A percentile compares a stretch with the other conserved stretches of the same genome.
These are phyloP conservation scores for Eupelmus urozonus DNA, from an alignment of 2,888 invertebrate genomes.

Conservation along the genomic window DNA sequence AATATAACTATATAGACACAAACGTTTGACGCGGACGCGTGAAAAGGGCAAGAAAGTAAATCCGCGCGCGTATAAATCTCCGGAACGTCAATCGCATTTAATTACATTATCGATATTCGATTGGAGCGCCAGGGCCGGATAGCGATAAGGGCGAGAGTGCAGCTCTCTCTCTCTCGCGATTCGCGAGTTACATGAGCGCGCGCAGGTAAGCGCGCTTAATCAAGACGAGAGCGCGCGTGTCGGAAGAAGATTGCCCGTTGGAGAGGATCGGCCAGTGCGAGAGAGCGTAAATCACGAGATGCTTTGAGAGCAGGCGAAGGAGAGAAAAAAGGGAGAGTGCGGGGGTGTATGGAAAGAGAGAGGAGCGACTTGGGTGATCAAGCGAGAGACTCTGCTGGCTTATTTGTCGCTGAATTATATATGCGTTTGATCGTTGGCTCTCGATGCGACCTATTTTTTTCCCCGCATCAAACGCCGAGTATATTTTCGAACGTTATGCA, in stretches of 20 bases:
- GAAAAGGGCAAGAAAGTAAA: not conserved
- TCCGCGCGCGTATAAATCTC: conserved; percentile 1
- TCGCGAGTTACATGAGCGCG: no score
- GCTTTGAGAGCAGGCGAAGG: not conserved
- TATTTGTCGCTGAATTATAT: no score
- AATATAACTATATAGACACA: not conserved
- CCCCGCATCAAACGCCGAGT: no score
- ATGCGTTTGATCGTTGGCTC: no score
- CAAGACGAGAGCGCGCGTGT: conserved; percentile 35
- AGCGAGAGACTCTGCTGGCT: no score
- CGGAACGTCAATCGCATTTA: conserved; percentile 30
- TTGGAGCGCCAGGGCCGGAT: not conserved
- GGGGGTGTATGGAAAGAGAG: not conserved
- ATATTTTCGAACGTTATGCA: no score
- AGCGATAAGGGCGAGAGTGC: no score
- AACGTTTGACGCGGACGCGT: not conserved
- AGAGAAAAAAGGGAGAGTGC: not conserved
- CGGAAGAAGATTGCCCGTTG: conserved; percentile 33
- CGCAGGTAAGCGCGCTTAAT: conserved; percentile 29
- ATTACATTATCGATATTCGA: conserved; percentile 32
- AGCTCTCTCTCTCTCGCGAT: no score
- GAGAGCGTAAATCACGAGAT: conserved; percentile 45
- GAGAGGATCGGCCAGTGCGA: conserved; percentile 11
- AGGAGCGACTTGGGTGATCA: conserved; percentile 21
- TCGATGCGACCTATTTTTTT: no score